Conservation (phyloP, 64 coral and sea anemone genomes). For the Montipora cactus region DNA sequence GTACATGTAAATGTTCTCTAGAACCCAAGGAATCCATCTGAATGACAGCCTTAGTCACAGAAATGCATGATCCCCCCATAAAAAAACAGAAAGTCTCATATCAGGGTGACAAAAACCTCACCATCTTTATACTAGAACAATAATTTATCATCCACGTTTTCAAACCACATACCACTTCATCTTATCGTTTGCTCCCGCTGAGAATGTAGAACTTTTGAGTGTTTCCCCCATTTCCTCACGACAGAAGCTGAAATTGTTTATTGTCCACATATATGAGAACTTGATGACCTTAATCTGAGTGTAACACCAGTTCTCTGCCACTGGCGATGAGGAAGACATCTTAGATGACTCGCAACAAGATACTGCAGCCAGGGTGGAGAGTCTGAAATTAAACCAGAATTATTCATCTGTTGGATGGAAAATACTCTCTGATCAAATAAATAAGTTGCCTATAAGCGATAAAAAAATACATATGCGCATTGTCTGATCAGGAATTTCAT, state of each 20-base stretch:
- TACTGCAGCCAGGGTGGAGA: slow-evolving; percentile 88
- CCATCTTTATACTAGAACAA: too few relatives aligned
- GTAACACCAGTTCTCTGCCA: slow-evolving; percentile 99
- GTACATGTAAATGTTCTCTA: too few relatives aligned
- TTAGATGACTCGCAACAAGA: slow-evolving; percentile 77
- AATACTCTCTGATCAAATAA: too few relatives aligned
- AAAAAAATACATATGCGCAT: too few relatives aligned
- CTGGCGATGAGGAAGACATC: slow-evolving; percentile 94
- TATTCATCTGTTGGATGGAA: background rate
- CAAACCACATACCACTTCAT: slow-evolving; percentile 94
- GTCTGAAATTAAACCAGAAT: background rate
- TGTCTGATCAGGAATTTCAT: too few relatives aligned
- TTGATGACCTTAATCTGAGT: slow-evolving; percentile 99
- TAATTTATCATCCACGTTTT: too few relatives aligned
- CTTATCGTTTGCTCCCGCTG: slow-evolving; percentile 99
- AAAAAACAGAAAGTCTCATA: too few relatives aligned
- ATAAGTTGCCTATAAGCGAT: too few relatives aligned
- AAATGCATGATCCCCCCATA: too few relatives aligned
- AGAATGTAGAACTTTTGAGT: slow-evolving; percentile 98
- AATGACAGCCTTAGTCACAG: too few relatives aligned
- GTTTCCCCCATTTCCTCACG: slow-evolving; percentile 99
- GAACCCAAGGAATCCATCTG: too few relatives aligned
- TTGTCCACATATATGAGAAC: slow-evolving; percentile 99
- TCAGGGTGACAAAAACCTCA: too few relatives aligned
- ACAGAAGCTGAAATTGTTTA: slow-evolving; percentile 99